These are phyloP conservation scores for Bombus huntii DNA, from an alignment of 1,140 invertebrate genomes.

Conservation along the genomic window DNA sequence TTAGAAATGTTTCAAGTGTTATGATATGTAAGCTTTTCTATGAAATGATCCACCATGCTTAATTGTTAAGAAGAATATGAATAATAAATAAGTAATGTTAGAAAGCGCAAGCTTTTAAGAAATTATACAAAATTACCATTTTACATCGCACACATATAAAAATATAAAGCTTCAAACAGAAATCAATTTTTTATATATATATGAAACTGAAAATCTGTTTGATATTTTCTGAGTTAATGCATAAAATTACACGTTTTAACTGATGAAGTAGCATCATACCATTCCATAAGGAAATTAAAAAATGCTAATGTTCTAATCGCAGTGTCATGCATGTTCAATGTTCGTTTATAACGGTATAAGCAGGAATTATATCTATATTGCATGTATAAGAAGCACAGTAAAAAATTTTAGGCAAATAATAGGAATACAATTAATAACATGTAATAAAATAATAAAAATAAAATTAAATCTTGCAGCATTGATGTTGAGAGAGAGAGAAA, in stretches of 20 bases:
- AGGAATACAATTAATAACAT: background rate
- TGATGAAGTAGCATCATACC: background rate
- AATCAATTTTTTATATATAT: background rate
- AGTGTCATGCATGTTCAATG: background rate
- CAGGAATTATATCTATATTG: background rate
- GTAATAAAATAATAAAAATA: background rate
- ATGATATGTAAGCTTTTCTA: constrained; percentile 22
- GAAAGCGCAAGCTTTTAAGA: background rate
- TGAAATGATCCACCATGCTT: constrained; percentile 20
- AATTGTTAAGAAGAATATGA: background rate
- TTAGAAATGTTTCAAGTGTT: constrained; percentile 22
- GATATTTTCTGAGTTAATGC: background rate
- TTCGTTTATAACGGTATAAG: constrained; percentile 12
- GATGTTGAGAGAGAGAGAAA: constrained; percentile 56
- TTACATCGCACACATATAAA: background rate
- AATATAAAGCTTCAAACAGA: constrained; percentile 8
- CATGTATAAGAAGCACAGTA: background rate
- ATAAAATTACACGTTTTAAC: background rate
- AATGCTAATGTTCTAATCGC: background rate
- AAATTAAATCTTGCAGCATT: constrained; percentile 29
- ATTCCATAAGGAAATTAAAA: background rate
- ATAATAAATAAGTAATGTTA: background rate
- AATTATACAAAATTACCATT: background rate
- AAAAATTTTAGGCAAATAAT: background rate
- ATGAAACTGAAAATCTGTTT: background rate